Conservation (phyloP, 2,888 invertebrate species). For the Pyrrhopygopsis socrates region DNA sequence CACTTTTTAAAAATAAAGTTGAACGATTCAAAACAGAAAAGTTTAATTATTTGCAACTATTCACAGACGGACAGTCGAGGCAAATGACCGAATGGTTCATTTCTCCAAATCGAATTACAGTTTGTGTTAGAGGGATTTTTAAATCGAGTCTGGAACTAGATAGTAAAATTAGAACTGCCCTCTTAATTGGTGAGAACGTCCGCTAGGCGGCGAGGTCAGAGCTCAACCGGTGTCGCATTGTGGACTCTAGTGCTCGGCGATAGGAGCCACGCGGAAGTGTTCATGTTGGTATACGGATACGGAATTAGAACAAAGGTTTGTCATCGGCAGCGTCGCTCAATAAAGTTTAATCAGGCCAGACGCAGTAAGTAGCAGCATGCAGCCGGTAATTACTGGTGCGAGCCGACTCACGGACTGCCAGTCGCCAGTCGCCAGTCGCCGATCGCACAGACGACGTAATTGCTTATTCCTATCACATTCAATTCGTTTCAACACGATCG, state of each 20-base stretch:
- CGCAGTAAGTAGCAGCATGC: slow-evolving; percentile 39
- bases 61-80: slow-evolving; percentile 13
- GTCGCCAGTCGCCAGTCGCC: neutral
- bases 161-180: slow-evolving; percentile 21
- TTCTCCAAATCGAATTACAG: slow-evolving; percentile 88
- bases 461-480: slow-evolving; percentile 16
- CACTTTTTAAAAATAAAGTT: slow-evolving; percentile 23
- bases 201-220: neutral
- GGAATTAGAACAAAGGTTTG: slow-evolving; percentile 63
- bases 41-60: slow-evolving; percentile 42
- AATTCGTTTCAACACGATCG: slow-evolving; percentile 10
- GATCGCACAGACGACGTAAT: slow-evolving; percentile 13
- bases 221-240: neutral
- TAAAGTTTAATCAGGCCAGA: slow-evolving; percentile 55
- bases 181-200: slow-evolving; percentile 1
- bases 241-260: neutral
- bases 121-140: slow-evolving; percentile 68
- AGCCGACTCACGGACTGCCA: neutral
- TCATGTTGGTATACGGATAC: neutral
- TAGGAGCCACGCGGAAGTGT: neutral
- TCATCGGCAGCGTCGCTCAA: slow-evolving; percentile 47
- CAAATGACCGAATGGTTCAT: slow-evolving; percentile 54
- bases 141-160: neutral
- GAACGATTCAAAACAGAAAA: slow-evolving; percentile 27
- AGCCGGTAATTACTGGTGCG: slow-evolving; percentile 37